Percentiles rank a stretch among this genome's conserved stretches.
Conservation (phyloP, 2,888 invertebrate genomes). For the Tolmerus cingulatus region DNA sequence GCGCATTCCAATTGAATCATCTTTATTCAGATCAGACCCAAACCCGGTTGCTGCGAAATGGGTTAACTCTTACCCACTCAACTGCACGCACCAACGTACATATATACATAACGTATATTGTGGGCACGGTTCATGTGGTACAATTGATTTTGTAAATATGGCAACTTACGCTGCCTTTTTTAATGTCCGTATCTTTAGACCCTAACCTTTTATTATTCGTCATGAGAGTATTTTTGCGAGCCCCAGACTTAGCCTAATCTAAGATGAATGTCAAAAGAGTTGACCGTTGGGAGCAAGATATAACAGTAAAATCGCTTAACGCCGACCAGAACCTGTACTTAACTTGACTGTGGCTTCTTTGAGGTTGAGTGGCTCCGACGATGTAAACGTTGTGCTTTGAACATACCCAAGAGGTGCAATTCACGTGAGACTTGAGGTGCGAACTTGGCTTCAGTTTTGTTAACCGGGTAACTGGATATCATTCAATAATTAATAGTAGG, state of each 20-base stretch:
- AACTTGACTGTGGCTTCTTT: constrained; percentile 3
- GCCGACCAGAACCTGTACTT: not conserved
- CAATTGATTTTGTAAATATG: not conserved
- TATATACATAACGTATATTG: not conserved
- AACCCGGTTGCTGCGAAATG: not conserved
- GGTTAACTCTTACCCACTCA: not conserved
- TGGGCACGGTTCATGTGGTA: not conserved
- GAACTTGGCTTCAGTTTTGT: constrained; percentile 17
- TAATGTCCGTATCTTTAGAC: not conserved
- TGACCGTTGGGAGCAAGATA: not conserved
- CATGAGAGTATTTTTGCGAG: not conserved
- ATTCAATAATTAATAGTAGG: not conserved
- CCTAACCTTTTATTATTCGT: not conserved
- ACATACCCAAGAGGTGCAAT: not conserved
- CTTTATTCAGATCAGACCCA: constrained; percentile 24
- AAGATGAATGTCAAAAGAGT: not conserved
- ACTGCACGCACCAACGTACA: not conserved
- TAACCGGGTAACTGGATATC: not conserved
- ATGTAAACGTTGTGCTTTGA: not conserved
- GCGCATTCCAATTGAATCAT: constrained; percentile 19
- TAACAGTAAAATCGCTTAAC: constrained; percentile 9
- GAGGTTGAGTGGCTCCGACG: not conserved
- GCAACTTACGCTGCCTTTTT: not conserved
- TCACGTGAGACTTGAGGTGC: not conserved
- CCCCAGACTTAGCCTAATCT: not conserved